phyloP scores from a whole-genome alignment of 2,113 vertebrate species.

The Dipodomys merriami region DNA sequence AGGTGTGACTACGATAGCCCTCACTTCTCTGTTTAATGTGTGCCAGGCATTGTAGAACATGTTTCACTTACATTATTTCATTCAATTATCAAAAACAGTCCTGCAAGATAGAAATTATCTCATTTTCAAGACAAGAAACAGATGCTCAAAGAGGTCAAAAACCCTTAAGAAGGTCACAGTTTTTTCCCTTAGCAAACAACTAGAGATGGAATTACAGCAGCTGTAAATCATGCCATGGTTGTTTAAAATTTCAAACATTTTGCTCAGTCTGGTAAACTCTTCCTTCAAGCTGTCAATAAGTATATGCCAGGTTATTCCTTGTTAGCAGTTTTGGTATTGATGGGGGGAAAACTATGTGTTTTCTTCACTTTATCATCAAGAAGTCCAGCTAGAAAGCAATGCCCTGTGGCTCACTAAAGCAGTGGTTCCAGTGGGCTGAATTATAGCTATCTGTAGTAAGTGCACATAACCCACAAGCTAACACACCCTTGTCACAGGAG shows the following conservation, averaged over 20 bases:
- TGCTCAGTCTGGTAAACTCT: too few relatives aligned
- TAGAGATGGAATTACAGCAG: background rate
- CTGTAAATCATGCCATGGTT: too few relatives aligned
- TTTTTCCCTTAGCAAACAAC: background rate
- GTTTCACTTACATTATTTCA: background rate
- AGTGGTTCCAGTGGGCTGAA: background rate
- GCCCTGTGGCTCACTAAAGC: constrained; percentile 1
- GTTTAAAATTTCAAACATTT: too few relatives aligned
- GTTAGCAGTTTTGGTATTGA: too few relatives aligned
- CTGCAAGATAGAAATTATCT: background rate
- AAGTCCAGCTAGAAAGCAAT: constrained; percentile 33
- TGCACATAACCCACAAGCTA: too few relatives aligned
- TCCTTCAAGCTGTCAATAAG: too few relatives aligned
- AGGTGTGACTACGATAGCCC: too few relatives aligned
- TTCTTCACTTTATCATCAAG: constrained; percentile 28
- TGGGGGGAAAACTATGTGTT: background rate
- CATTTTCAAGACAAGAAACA: too few relatives aligned
- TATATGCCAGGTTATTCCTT: too few relatives aligned
- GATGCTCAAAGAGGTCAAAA: background rate
- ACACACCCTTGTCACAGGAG: too few relatives aligned
- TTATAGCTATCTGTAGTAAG: too few relatives aligned
- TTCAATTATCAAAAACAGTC: background rate
- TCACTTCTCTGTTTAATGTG: background rate
- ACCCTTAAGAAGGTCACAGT: background rate
- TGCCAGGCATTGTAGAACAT: background rate